Evolutionary conservation across 1,140 invertebrate genomes (phyloP).

Genomic region (Solenopsis invicta): DNA sequence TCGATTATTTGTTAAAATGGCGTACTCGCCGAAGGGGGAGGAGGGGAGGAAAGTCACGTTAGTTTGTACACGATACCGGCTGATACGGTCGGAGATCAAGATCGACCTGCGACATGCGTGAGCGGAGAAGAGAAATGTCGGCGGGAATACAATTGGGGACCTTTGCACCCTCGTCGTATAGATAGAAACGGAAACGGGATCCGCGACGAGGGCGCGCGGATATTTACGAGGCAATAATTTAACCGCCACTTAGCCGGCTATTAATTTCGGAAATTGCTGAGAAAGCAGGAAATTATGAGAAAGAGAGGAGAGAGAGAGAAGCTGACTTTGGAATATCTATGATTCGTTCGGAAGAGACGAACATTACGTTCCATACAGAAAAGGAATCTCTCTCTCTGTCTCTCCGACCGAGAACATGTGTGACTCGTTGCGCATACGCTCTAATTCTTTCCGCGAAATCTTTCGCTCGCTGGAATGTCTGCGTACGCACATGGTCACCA

Average conservation of each 20-base stretch:
- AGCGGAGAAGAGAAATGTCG: constrained; percentile 53
- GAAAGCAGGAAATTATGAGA: constrained; percentile 82
- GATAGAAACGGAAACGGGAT: constrained; percentile 76
- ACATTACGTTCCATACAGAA: constrained; percentile 17
- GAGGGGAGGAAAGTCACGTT: neutral
- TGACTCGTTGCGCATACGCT: constrained; percentile 40
- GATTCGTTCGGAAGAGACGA: constrained; percentile 33
- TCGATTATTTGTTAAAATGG: constrained; percentile 33
- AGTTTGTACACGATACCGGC: constrained; percentile 20
- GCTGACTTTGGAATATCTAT: constrained; percentile 41
- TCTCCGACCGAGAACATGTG: constrained; percentile 16
- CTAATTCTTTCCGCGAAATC: constrained; percentile 50
- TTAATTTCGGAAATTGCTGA: constrained; percentile 85
- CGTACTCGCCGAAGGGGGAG: neutral
- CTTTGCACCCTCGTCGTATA: constrained; percentile 73
- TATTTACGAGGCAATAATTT: constrained; percentile 86
- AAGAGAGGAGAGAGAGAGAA: neutral
- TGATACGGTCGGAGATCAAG: constrained; percentile 31
- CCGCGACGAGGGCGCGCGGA: constrained; percentile 77
- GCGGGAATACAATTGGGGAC: constrained; percentile 68
- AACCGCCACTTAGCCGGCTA: constrained; percentile 85
- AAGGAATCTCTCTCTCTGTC: constrained; percentile 16
- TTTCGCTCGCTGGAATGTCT: constrained; percentile 14
- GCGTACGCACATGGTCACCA: constrained; percentile 22
- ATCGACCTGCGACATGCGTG: constrained; percentile 38